Conservation (phyloP, 2,888 invertebrate genomes). For the Meloe dianella region DNA sequence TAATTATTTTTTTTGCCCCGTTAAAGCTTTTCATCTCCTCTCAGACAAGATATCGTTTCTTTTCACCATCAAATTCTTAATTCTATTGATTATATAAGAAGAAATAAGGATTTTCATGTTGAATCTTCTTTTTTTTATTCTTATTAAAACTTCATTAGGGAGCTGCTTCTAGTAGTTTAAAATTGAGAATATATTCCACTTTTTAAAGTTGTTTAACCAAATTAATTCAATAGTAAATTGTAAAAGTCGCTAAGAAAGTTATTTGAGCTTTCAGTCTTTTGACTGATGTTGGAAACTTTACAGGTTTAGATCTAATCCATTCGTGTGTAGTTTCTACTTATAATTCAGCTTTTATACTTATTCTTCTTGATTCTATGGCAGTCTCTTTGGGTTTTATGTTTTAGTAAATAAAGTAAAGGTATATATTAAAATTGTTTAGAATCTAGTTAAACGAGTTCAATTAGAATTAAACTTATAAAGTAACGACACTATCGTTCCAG, state of each 20-base stretch:
- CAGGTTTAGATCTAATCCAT: conserved; percentile 6
- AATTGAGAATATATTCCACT: not conserved
- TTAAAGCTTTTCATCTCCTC: not conserved
- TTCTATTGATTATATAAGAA: not conserved
- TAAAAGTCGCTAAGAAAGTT: not conserved
- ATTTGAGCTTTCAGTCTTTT: not conserved
- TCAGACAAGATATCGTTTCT: not conserved
- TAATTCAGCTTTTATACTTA: not conserved
- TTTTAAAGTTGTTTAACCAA: not conserved
- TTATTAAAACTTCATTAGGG: not conserved
- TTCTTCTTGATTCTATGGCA: not conserved
- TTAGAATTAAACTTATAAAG: not conserved
- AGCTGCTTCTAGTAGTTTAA: not conserved
- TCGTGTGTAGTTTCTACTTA: not conserved
- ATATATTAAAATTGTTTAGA: not conserved
- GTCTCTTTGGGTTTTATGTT: not conserved
- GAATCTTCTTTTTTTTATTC: not conserved
- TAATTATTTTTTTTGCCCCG: conserved; percentile 27
- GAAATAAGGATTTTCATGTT: not conserved
- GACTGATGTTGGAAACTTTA: not conserved
- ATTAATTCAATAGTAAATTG: conserved; percentile 9
- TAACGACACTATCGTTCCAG: too few species aligned
- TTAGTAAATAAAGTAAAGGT: not conserved
- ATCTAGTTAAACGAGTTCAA: not conserved
- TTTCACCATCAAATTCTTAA: not conserved